Evolutionary conservation across 2,113 vertebrate species (phyloP).

Genomic region (Nematolebias whitei): DNA sequence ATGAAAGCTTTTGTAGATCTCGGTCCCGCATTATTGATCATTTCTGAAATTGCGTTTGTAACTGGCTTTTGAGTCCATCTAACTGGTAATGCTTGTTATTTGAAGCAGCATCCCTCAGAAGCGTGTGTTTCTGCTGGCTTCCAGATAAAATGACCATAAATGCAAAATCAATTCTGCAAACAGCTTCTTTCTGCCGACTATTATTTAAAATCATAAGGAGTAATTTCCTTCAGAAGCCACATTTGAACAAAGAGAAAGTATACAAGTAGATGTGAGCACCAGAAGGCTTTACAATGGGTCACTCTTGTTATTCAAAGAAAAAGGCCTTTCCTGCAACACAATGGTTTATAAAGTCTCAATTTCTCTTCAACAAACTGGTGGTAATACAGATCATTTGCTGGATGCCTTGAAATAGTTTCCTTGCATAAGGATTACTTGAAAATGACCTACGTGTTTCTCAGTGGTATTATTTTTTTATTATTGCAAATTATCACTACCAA

Average conservation of each 20-base stretch:
- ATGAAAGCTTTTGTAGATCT: constrained; percentile 18
- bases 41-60: constrained; percentile 17
- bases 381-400: neutral
- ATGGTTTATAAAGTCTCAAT: constrained; percentile 2
- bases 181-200: constrained; percentile 2
- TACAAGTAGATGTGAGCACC: neutral
- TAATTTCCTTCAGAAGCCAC: neutral
- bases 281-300: neutral
- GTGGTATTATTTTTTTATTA: constrained; percentile 29
- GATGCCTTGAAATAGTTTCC: constrained; percentile 6
- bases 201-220: neutral
- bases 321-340: neutral
- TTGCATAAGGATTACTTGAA: neutral
- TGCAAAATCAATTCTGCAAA: constrained; percentile 14
- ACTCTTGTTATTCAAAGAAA: neutral
- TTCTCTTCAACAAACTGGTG: neutral
- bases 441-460: neutral
- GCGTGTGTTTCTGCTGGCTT: neutral
- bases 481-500: constrained; percentile 15
- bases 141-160: constrained; percentile 6
- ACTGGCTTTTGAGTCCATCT: constrained; percentile 22
- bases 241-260: constrained; percentile 1
- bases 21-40: constrained; percentile 10
- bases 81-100: constrained; percentile 8
- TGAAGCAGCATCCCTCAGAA: constrained; percentile 1